phyloP scores from a whole-genome alignment of 2,797 vertebrate species.

The Amniataba percoides region DNA sequence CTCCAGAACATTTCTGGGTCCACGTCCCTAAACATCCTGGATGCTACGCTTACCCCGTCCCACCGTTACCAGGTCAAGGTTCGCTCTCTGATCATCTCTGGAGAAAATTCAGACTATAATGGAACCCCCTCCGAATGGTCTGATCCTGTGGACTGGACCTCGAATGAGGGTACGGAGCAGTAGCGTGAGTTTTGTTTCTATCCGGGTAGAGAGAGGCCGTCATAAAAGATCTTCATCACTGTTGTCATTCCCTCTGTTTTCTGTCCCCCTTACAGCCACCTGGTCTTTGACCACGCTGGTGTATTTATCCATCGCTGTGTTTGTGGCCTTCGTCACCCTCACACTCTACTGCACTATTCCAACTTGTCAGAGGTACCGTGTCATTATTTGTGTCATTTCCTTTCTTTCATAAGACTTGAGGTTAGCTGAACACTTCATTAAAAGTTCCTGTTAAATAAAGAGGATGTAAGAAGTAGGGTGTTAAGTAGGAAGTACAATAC shows the following conservation, averaged over 20 bases:
- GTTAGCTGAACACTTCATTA: background rate
- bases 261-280: slow-evolving; percentile 53
- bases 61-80: slow-evolving; percentile 73
- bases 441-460: background rate
- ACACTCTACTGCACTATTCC: slow-evolving; percentile 71
- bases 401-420: background rate
- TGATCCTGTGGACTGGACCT: slow-evolving; percentile 64
- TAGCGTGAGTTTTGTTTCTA: too few relatives aligned
- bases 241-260: slow-evolving; percentile 5
- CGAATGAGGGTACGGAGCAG: slow-evolving; percentile 68
- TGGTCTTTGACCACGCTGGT: slow-evolving; percentile 48
- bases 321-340: slow-evolving; percentile 57
- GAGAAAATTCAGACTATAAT: rapidly evolving
- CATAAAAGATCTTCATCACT: background rate
- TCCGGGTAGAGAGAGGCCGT: background rate
- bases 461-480: too few relatives aligned
- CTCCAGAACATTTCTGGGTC: slow-evolving; percentile 14
- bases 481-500: too few relatives aligned
- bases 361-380: slow-evolving; percentile 72
- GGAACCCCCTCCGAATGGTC: slow-evolving; percentile 82
- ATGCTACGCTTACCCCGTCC: slow-evolving; percentile 36
- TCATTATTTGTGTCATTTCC: background rate
- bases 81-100: slow-evolving; percentile 55
- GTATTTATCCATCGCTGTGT: slow-evolving; percentile 54
- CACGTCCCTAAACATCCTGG: slow-evolving; percentile 17